A percentile compares a stretch with the other conserved stretches of the same genome.
Evolutionary conservation across 2,888 invertebrate species (phyloP).

Genomic region (Cacoxenus indagator): DNA sequence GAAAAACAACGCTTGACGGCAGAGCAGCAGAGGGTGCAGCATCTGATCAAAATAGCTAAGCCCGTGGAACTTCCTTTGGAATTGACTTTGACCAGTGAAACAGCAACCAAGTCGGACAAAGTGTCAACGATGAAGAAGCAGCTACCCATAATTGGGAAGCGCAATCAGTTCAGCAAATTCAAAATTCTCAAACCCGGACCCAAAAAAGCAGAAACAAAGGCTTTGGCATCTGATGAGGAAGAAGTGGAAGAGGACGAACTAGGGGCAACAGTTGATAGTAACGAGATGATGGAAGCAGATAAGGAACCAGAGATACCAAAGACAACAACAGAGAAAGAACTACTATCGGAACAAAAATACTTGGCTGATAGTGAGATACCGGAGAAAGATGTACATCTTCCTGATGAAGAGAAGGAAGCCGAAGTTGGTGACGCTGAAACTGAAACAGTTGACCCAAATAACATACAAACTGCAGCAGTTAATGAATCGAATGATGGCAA

Average conservation of each 20-base stretch:
- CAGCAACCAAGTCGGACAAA: constrained; percentile 23
- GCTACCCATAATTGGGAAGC: constrained; percentile 72
- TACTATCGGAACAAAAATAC: too few species aligned
- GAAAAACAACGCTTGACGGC: constrained; percentile 78
- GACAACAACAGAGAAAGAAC: not conserved
- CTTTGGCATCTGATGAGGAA: constrained; percentile 57
- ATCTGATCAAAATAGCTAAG: constrained; percentile 81
- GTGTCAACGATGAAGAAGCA: constrained; percentile 40
- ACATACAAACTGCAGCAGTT: constrained; percentile 22
- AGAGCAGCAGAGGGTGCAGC: constrained; percentile 79
- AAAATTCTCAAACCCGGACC: constrained; percentile 52
- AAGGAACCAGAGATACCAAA: not conserved
- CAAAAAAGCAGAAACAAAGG: constrained; percentile 36
- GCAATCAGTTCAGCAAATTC: constrained; percentile 68
- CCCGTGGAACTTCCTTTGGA: constrained; percentile 76
- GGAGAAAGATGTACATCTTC: too few species aligned
- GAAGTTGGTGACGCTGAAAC: not conserved
- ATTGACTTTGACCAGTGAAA: constrained; percentile 64
- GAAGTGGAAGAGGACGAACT: constrained; percentile 50
- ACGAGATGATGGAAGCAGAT: not conserved
- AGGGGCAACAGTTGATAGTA: constrained; percentile 10
- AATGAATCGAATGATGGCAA: constrained; percentile 8
- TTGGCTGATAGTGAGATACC: too few species aligned
- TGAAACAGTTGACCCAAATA: constrained; percentile 21
- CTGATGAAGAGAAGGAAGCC: not conserved